Base-by-base conservation (phyloP, 2,797 vertebrate genomes). In the Hoplostethus atlanticus region DNA sequence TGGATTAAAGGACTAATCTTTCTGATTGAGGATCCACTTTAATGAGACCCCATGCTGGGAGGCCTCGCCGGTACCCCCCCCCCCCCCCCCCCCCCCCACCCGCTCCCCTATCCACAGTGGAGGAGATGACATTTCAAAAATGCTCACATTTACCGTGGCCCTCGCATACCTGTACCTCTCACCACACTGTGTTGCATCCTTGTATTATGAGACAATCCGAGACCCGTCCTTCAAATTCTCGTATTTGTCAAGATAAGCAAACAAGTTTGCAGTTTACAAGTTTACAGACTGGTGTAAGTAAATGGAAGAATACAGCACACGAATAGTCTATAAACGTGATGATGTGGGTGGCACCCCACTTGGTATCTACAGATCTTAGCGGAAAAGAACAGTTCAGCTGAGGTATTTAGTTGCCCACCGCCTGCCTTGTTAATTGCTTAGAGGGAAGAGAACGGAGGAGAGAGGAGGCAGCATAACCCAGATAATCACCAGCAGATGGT, bases 401-500 rank as follows among this genome's bases (percentile, higher is more conserved):
- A 63, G 30, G 2, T 0, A 17, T 54, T 46, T 31, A 1, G n/a
- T 28, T 17, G 10, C 48, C 60, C 52, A 58, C 9, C 51, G 8
- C 64, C 15, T 67, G 21, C 21, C 21, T 21, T 21, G 21, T 21
- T 21, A 64, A 65, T 42, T 77, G 51, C 48, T 57, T 52, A 53
- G 54, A 68, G 15, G 13, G 64, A 63, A 16, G 12, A n/a, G 50
- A 77, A 55, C 58, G 38, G 64, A 72, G 51, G n/a, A 62, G 31
- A 56, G 55, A 25, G 46, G 50, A 71, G 70, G 47, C 51, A 3
- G 51, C 63, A 17, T 2, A 42, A 28, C 44, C 36, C 16, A 21
- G 68, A 46, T 79, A 81, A 88, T 80, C 70, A 73, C 48, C 77
- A 64, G 65, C 87, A 89, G 80, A 86, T 83, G 80, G 71, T 36